phyloP scores from a whole-genome alignment of 2,888 invertebrate genomes.

The Aethes cnicana region DNA sequence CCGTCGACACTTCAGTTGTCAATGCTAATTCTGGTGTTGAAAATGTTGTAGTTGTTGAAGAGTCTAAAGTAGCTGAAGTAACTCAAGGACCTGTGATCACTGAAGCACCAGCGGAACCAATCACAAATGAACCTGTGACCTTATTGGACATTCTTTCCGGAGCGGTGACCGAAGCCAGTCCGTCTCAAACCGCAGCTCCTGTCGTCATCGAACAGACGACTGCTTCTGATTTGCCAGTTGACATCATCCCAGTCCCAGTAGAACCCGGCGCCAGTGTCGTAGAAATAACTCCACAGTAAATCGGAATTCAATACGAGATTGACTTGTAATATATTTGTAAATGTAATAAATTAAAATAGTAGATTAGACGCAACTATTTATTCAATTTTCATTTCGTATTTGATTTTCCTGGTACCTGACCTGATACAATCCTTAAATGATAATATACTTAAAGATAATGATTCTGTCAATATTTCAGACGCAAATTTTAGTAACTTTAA shows the following conservation, averaged over 20 bases:
- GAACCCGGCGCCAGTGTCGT: conserved; percentile 63
- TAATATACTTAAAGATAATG: not conserved
- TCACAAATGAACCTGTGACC: conserved; percentile 12
- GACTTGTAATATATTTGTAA: conserved; percentile 14
- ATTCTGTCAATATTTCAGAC: no score
- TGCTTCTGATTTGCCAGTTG: conserved; percentile 31
- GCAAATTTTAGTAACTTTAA: no score
- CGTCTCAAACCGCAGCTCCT: conserved; percentile 18
- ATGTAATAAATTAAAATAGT: conserved; percentile 15
- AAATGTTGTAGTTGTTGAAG: no score
- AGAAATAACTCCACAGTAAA: conserved; percentile 58
- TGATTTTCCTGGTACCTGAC: conserved; percentile 7
- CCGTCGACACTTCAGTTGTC: no score
- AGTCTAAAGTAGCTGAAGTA: no score
- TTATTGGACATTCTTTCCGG: conserved; percentile 24
- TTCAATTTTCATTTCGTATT: conserved; percentile 20
- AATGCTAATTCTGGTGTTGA: no score
- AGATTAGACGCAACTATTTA: conserved; percentile 29
- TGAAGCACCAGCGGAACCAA: no score
- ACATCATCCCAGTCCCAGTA: conserved; percentile 42
- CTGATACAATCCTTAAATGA: not conserved
- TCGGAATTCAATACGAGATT: not conserved
- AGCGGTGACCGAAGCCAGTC: conserved; percentile 6
- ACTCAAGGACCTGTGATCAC: no score
- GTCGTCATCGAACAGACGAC: conserved; percentile 8